Evolutionary conservation across 2,888 invertebrate genomes (phyloP), one percentile per base, ranked within the genome.

Genomic region (Coelinius sp.): DNA sequence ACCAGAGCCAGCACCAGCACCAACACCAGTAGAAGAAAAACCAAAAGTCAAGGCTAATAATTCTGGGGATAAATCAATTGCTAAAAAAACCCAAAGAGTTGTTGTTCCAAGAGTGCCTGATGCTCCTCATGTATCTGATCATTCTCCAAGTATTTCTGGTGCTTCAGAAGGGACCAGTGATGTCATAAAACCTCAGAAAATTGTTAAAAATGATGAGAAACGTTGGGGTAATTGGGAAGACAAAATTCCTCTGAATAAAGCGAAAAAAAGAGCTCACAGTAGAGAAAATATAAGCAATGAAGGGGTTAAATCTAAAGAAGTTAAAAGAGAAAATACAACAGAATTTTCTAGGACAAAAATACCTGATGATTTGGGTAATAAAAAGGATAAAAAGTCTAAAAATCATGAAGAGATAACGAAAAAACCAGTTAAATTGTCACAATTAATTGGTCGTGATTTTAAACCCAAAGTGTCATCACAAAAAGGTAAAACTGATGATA

Each of bases 191-290:
- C 20, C 35, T 2, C 31, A 2, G 10, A 59, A 59, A 35, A 35
- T 0, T 1, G 1, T 31, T 1, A 59, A 14, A 59, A 31, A 17
- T 20, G 59, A 59, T 4, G 56, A 56, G 2, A 56, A 27, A 56
- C 56, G 56, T n/a, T n/a, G n/a, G 14, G 3, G 20, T n/a, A 27
- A 14, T 31, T 56, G 56, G 56, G 56, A 56, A 8, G 59, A 59
- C 35, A 59, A 59, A 20, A 20, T 59, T 5, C 35, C 63, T n/a
- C 41, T n/a, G n/a, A n/a, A 41, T 2, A 63, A 22, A 68, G 27
- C 41, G 4, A 68, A 76, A 1, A 70, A 75, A 10, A 74, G 72
- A 20, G 68, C 64, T 1, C 38, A 76, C 64, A 14, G 31, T 56
- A 35, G 65, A 38, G 52, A 70, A 14, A 52, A 72, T 68, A n/a